These are phyloP conservation scores for Drosophila melanosoma DNA, from an alignment of 2,888 invertebrate genomes.

Conservation along the genomic window DNA sequence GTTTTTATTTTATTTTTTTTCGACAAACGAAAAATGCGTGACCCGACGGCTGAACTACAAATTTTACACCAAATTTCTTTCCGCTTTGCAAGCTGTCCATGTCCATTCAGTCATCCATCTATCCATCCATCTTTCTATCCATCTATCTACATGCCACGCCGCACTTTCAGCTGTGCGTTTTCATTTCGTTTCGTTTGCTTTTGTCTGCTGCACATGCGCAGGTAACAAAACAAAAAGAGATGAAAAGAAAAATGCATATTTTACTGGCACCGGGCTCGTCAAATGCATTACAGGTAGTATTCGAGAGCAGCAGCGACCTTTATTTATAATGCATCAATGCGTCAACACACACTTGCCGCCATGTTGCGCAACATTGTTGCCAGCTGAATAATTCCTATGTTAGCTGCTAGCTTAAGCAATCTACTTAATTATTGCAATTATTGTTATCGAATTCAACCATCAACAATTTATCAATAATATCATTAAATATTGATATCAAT, in stretches of 20 bases:
- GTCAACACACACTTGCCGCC: conserved; percentile 24
- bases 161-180: conserved; percentile 45
- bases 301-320: conserved; percentile 29
- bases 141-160: conserved; percentile 46
- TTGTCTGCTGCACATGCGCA: conserved; percentile 47
- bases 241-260: conserved; percentile 43
- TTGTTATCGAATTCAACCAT: not conserved
- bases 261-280: conserved; percentile 47
- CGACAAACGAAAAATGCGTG: conserved; percentile 59
- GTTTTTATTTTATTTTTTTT: conserved; percentile 18
- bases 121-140: conserved; percentile 39
- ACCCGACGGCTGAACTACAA: conserved; percentile 61
- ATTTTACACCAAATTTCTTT: conserved; percentile 70
- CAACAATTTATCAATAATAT: not conserved
- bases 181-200: conserved; percentile 54
- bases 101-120: conserved; percentile 33
- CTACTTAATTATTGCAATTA: conserved; percentile 2
- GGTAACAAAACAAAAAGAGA: conserved; percentile 28
- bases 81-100: conserved; percentile 46
- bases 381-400: not conserved
- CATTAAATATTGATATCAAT: not conserved
- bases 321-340: conserved; percentile 31
- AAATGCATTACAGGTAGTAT: conserved; percentile 40
- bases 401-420: not conserved
- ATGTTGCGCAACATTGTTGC: conserved; percentile 45